Conservation (phyloP, 2,113 vertebrate species). For the Ursus arctos region DNA sequence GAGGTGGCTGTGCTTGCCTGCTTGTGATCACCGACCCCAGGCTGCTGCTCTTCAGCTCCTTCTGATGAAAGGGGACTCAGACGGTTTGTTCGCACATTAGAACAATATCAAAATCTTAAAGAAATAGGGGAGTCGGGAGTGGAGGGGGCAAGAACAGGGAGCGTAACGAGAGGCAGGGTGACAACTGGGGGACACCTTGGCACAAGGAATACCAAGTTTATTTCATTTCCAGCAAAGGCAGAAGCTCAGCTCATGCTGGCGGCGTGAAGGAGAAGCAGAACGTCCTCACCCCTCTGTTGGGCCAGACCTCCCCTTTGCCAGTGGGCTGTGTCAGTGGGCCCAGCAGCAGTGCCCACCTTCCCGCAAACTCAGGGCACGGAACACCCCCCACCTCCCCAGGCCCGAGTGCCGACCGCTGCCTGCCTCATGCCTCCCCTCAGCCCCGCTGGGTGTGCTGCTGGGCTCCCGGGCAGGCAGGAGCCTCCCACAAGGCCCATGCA, state of each 20-base stretch:
- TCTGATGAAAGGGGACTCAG: slow-evolving; percentile 45
- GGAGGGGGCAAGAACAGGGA: background rate
- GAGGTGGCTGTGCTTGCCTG: background rate
- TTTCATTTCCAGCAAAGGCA: slow-evolving; percentile 69
- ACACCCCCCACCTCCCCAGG: background rate
- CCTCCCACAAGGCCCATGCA: background rate
- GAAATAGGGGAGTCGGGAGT: slow-evolving; percentile 69
- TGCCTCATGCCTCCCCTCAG: background rate
- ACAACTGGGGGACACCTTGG: slow-evolving; percentile 74
- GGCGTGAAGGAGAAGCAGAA: background rate
- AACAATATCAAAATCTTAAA: slow-evolving; percentile 81
- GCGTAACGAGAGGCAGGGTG: slow-evolving; percentile 71
- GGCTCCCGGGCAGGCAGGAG: background rate
- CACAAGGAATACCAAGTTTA: slow-evolving; percentile 45
- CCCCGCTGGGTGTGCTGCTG: background rate
- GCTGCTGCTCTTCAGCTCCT: slow-evolving; percentile 49
- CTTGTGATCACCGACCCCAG: background rate
- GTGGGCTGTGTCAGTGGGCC: background rate
- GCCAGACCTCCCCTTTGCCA: background rate
- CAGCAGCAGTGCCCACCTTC: background rate
- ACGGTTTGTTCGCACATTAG: slow-evolving; percentile 53
- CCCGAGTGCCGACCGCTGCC: background rate
- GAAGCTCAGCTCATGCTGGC: slow-evolving; percentile 35
- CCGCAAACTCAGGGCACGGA: background rate
- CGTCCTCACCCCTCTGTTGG: background rate